Evolutionary conservation across 2,888 invertebrate species (phyloP), one percentile per base, ranked within the genome.

Genomic region (Metellina segmentata): DNA sequence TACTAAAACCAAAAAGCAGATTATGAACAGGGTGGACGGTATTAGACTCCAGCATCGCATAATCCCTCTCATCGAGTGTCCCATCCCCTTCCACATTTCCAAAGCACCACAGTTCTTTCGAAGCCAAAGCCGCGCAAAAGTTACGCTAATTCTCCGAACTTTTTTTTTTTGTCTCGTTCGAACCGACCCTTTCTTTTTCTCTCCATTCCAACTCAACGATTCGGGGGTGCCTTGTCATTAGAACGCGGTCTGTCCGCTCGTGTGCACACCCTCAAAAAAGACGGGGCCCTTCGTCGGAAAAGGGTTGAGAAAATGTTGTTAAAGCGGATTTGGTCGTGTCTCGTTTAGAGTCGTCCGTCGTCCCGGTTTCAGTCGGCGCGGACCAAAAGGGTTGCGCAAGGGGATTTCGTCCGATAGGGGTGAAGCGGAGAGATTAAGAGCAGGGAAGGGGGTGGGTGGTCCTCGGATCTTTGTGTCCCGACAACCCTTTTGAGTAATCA

Each of bases 231-330:
- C 52, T 75, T 77, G 77, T 78, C 89, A 89, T 83, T 89, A 89
- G 53, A 19, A 34, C 70, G 78, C 78, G 79, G 85, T 85, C 85
- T 85, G 85, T 85, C 49, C 69, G 89, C 89, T 78, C 61, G 52
- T 78, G 13, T 83, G 89, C 52, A 83, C 83, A 71, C 52, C 83
- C 78, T 89, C 71, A 83, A 89, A 83, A 89, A 53, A n/a, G 83
- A 71, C 19, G 75, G 34, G 34, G 34, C 34, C 34, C 34, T 34
- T 34, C 34, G 4, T 34, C 34, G 34, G 48, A 52, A 89, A 89
- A 69, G 88, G 88, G 88, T 88, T 88, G 49, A 34, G 34, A 86
- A 70, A 75, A 78, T 61, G 52, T 79, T 53, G 51, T 69, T 61
- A 89, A 81, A 89, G 89, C 82, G 77, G 81, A 82, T 89, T 89